Evolutionary conservation across 2,888 invertebrate species (phyloP).

Genomic region (Rhagonycha lutea): DNA sequence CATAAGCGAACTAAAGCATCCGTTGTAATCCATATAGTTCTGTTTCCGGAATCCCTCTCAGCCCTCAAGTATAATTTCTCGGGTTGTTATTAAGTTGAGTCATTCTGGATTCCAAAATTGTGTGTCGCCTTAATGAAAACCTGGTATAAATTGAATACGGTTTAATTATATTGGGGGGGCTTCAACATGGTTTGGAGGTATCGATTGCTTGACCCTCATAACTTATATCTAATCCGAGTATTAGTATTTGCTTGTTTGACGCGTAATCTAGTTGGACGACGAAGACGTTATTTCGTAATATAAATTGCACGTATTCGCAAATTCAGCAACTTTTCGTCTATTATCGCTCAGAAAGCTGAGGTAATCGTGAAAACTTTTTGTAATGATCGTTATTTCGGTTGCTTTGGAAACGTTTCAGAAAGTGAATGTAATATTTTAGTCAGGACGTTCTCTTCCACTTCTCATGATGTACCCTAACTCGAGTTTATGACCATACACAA

Average conservation of each 20-base stretch:
- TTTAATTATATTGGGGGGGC: constrained; percentile 22
- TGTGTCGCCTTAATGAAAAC: constrained; percentile 12
- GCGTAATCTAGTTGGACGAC: constrained; percentile 8
- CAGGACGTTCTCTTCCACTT: constrained; percentile 19
- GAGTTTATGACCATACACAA: constrained; percentile 27
- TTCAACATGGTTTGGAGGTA: neutral
- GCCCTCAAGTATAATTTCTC: constrained; percentile 17
- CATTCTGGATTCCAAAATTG: constrained; percentile 11
- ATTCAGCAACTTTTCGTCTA: constrained; percentile 11
- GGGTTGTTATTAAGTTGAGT: constrained; percentile 18
- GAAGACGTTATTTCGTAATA: constrained; percentile 9
- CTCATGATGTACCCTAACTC: constrained; percentile 20
- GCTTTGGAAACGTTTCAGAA: constrained; percentile 13
- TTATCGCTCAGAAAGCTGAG: neutral
- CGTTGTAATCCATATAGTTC: constrained; percentile 18
- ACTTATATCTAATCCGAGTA: constrained; percentile 12
- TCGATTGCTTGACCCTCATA: constrained; percentile 24
- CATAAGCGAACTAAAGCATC: constrained; percentile 12
- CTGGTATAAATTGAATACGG: constrained; percentile 26
- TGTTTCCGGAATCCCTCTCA: constrained; percentile 14
- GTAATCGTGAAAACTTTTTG: constrained; percentile 11
- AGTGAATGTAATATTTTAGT: constrained; percentile 20
- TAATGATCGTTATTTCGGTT: constrained; percentile 15
- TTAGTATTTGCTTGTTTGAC: constrained; percentile 14
- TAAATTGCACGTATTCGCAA: constrained; percentile 11